Conservation (phyloP, 2,888 invertebrate species). For the Malachius bipustulatus region DNA sequence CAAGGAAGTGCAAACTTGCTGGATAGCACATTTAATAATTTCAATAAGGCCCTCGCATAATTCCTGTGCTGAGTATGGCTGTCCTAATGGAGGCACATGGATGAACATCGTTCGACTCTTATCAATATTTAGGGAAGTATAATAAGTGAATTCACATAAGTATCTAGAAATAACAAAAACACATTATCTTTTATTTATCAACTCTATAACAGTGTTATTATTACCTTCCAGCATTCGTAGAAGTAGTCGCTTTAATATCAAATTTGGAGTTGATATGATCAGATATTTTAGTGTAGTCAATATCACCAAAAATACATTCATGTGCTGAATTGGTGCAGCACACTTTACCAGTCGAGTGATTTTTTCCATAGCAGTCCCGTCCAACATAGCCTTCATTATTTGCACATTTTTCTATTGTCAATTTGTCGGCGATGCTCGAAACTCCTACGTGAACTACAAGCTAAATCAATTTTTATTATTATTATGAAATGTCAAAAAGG, state of each 20-base stretch:
- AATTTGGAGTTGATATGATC: neutral
- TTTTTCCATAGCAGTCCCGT: slow-evolving; percentile 43
- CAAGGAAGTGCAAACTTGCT: neutral
- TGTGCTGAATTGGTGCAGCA: slow-evolving; percentile 23
- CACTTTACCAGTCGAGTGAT: slow-evolving; percentile 37
- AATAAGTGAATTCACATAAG: slow-evolving; percentile 74
- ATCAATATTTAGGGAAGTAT: slow-evolving; percentile 58
- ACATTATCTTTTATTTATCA: neutral
- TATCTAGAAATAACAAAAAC: slow-evolving; percentile 42
- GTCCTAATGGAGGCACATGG: slow-evolving; percentile 60
- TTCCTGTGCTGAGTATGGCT: slow-evolving; percentile 46
- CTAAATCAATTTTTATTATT: too few species aligned
- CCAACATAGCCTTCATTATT: slow-evolving; percentile 46
- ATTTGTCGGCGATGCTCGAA: slow-evolving; percentile 44
- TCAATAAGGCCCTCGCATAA: slow-evolving; percentile 44
- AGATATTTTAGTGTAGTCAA: neutral
- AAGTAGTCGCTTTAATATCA: neutral
- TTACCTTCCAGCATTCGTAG: slow-evolving; percentile 51
- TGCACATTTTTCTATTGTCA: slow-evolving; percentile 61
- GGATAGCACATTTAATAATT: slow-evolving; percentile 31
- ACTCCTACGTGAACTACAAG: slow-evolving; percentile 74
- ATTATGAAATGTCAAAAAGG: too few species aligned
- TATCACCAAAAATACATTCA: slow-evolving; percentile 15
- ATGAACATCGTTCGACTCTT: slow-evolving; percentile 54
- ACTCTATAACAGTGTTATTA: slow-evolving; percentile 5